A percentile compares a stretch with the other conserved stretches of the same genome.
Evolutionary conservation across 2,888 invertebrate genomes (phyloP).

Genomic region (Agrochola circellaris): DNA sequence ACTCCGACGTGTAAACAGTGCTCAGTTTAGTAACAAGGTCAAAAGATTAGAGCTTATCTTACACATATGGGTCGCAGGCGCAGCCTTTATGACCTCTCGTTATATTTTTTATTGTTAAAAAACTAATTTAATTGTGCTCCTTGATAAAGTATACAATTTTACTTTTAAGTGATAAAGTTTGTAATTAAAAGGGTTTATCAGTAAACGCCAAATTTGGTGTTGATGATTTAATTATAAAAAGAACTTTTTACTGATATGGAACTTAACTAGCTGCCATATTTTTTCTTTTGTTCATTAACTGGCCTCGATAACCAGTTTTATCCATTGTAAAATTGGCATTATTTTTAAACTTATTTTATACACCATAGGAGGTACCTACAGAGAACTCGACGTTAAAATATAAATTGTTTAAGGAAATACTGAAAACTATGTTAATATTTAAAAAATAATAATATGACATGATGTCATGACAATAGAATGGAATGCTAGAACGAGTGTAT

Average conservation of each 20-base stretch:
- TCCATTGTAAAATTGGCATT: conserved; percentile 43
- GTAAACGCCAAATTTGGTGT: conserved; percentile 65
- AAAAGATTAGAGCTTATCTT: conserved; percentile 69
- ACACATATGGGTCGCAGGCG: conserved; percentile 59
- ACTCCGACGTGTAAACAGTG: conserved; percentile 63
- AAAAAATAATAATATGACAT: conserved; percentile 12
- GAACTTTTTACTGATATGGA: conserved; percentile 42
- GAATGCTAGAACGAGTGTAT: conserved; percentile 18
- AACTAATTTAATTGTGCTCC: conserved; percentile 52
- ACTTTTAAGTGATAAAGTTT: conserved; percentile 58
- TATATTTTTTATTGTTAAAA: conserved; percentile 63
- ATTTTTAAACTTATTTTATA: conserved; percentile 22
- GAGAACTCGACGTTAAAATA: not conserved
- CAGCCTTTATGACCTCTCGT: conserved; percentile 63
- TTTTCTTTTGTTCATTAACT: conserved; percentile 52
- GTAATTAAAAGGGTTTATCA: conserved; percentile 64
- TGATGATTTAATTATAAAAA: conserved; percentile 57
- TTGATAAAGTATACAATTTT: conserved; percentile 51
- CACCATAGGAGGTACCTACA: conserved; percentile 9
- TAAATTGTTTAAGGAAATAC: conserved; percentile 30
- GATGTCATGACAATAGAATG: conserved; percentile 24
- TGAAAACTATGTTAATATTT: conserved; percentile 2
- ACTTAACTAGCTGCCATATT: conserved; percentile 24
- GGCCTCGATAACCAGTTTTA: conserved; percentile 48
- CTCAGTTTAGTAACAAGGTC: conserved; percentile 67